phyloP scores from a whole-genome alignment of 1,140 invertebrate species.

The Metaphire vulgaris region DNA sequence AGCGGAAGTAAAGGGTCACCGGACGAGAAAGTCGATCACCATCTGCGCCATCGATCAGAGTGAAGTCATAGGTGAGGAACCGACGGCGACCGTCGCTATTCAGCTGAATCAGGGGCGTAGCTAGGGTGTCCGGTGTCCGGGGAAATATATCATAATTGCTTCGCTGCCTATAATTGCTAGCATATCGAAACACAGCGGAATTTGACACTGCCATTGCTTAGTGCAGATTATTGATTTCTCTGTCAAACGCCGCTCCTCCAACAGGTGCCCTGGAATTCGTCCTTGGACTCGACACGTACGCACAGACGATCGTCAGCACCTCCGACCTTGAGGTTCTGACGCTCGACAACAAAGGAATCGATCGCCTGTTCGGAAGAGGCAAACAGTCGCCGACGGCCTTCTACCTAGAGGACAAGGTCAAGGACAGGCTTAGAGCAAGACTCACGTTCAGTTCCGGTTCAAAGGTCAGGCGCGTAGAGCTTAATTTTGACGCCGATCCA shows the following conservation, averaged over 20 bases:
- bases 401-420: neutral
- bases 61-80: neutral
- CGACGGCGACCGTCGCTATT: no score
- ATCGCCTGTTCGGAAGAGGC: neutral
- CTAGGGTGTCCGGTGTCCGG: no score
- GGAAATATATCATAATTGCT: no score
- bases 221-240: no score
- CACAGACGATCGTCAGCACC: neutral
- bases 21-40: neutral
- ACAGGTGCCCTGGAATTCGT: neutral
- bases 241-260: no score
- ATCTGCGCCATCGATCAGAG: neutral
- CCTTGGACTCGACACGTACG: neutral
- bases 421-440: neutral
- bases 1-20: no score
- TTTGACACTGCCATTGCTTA: no score
- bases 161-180: no score
- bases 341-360: neutral
- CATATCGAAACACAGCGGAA: no score
- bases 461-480: neutral
- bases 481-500: no score
- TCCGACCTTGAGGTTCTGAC: neutral
- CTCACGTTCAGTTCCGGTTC: neutral
- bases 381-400: neutral
- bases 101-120: no score